Percentiles rank a stretch among this genome's conserved stretches.
Evolutionary conservation across 2,113 vertebrate species (phyloP).

Genomic region (Cyphomyrus discorhynchus): DNA sequence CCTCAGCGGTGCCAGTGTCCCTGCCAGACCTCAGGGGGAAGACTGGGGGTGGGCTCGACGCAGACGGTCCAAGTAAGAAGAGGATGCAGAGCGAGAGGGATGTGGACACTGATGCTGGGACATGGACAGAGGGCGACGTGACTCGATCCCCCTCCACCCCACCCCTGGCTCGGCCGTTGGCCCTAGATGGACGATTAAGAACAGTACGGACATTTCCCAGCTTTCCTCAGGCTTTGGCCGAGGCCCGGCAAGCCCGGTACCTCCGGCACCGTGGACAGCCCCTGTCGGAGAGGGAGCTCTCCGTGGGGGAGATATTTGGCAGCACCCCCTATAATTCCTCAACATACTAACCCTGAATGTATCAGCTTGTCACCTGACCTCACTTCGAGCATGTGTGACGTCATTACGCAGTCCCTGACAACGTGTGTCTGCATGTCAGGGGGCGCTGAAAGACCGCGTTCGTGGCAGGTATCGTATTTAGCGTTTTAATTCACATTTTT

Average conservation of each 20-base stretch:
- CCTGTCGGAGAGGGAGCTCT: conserved; percentile 48
- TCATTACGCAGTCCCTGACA: neutral
- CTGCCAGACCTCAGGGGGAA: conserved; percentile 33
- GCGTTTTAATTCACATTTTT: neutral
- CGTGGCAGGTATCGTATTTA: neutral
- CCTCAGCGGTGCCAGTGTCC: neutral
- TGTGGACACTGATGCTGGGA: conserved; percentile 1
- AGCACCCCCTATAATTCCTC: conserved; percentile 21
- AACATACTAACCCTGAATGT: neutral
- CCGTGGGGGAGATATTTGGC: conserved; percentile 43
- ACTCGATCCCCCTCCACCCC: neutral
- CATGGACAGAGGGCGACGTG: conserved; percentile 15
- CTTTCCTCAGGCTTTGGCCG: conserved; percentile 47
- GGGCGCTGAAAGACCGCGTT: neutral
- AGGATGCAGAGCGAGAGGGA: conserved; percentile 7
- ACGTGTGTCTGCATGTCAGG: neutral
- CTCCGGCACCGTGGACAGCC: conserved; percentile 50
- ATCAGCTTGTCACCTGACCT: neutral
- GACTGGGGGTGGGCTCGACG: neutral
- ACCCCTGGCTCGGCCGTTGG: conserved; percentile 3
- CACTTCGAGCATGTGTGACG: neutral
- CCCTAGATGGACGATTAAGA: conserved; percentile 30
- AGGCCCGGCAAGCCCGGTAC: conserved; percentile 56
- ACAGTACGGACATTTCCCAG: conserved; percentile 40
- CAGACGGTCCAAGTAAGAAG: neutral